Conservation (phyloP, 2,888 invertebrate species). For the Apeira syringaria region DNA sequence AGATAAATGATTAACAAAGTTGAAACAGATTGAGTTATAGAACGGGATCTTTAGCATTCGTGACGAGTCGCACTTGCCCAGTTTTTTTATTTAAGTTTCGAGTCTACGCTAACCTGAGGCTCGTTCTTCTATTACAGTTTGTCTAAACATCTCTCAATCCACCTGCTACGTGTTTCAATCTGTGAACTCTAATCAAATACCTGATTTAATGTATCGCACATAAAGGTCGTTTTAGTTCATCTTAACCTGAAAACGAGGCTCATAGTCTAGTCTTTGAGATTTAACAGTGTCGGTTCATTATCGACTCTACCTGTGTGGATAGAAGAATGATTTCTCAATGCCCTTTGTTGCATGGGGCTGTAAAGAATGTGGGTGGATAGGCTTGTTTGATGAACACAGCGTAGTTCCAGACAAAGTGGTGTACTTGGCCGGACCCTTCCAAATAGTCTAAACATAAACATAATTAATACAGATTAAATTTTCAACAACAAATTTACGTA, state of each 20-base stretch:
- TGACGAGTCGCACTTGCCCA: too few species aligned
- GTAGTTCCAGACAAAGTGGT: constrained; percentile 14
- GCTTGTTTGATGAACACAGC: constrained; percentile 3
- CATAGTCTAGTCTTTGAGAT: background rate
- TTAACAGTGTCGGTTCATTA: background rate
- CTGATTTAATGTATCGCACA: background rate
- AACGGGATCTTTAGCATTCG: too few species aligned
- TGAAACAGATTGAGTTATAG: too few species aligned
- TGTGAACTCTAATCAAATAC: too few species aligned
- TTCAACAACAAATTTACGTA: too few species aligned
- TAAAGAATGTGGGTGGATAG: background rate
- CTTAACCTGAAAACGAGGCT: too few species aligned
- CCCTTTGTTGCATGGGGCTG: background rate
- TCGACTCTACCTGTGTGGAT: background rate
- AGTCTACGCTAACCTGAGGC: constrained; percentile 58
- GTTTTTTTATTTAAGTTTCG: constrained; percentile 57
- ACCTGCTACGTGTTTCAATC: too few species aligned
- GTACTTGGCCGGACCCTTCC: background rate
- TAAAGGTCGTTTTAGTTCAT: background rate
- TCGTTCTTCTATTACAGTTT: constrained; percentile 55
- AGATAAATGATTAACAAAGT: too few species aligned
- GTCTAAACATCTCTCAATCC: constrained; percentile 44
- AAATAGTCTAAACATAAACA: background rate
- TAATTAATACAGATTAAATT: background rate
- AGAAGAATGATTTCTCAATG: constrained; percentile 1